Conservation (phyloP, 1,140 invertebrate species). For the Heliconius congener region DNA sequence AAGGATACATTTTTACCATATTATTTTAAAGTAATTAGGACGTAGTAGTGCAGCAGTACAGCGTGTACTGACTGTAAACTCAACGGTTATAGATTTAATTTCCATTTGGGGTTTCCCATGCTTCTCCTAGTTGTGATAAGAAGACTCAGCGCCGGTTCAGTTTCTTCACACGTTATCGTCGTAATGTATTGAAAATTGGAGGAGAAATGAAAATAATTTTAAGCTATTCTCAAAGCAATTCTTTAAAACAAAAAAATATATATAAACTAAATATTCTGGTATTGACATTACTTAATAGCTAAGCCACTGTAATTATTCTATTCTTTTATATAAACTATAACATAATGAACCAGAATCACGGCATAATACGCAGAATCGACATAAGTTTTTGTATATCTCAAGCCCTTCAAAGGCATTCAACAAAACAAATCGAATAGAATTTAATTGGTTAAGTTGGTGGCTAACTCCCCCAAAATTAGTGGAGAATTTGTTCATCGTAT, state of each 20-base stretch:
- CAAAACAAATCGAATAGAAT: constrained; percentile 62
- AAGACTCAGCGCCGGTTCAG: too few relatives aligned
- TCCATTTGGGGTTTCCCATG: too few relatives aligned
- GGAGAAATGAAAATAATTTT: too few relatives aligned
- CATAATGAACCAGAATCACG: constrained; percentile 13
- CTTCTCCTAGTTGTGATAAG: too few relatives aligned
- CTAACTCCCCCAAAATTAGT: constrained; percentile 61
- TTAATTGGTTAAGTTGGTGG: constrained; percentile 68
- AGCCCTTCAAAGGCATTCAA: constrained; percentile 48
- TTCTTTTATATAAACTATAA: not conserved
- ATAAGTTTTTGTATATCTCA: not conserved
- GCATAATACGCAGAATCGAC: not conserved
- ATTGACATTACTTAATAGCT: not conserved
- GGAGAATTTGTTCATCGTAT: constrained; percentile 51
- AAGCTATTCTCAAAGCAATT: too few relatives aligned
- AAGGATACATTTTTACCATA: constrained; percentile 35
- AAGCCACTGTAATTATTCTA: not conserved
- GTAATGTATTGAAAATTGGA: too few relatives aligned
- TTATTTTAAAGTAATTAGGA: constrained; percentile 33
- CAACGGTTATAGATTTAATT: too few relatives aligned
- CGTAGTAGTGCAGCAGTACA: not conserved
- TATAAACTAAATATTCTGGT: too few relatives aligned
- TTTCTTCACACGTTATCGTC: too few relatives aligned
- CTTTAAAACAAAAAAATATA: too few relatives aligned
- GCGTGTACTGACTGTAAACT: too few relatives aligned